Percentiles rank a stretch among this genome's conserved stretches.
These are phyloP conservation scores for Panagrolaimus sp. DNA, from an alignment of 1,140 invertebrate species.

Conservation along the genomic window DNA sequence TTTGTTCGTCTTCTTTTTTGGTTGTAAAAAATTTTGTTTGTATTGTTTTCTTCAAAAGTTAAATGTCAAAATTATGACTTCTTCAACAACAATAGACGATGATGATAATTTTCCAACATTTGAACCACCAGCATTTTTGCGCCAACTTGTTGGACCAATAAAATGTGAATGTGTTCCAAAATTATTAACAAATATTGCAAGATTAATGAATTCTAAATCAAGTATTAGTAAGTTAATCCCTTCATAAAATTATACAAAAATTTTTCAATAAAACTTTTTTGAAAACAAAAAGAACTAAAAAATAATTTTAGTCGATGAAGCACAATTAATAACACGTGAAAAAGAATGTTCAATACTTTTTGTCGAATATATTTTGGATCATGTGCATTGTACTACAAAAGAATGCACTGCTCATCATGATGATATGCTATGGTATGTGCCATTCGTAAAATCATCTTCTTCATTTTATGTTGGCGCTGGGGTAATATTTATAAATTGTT, in stretches of 20 bases:
- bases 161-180: constrained; percentile 34
- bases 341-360: constrained; percentile 44
- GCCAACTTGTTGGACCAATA: not conserved
- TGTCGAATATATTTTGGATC: constrained; percentile 40
- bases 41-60: too few relatives aligned
- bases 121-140: constrained; percentile 1
- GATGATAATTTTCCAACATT: constrained; percentile 4
- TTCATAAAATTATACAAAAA: not conserved
- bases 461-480: constrained; percentile 24
- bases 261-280: not conserved
- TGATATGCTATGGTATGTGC: constrained; percentile 51
- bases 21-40: too few relatives aligned
- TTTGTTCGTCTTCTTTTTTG: not conserved
- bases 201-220: constrained; percentile 30
- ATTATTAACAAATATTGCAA: constrained; percentile 31
- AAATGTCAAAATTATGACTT: not conserved
- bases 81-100: constrained; percentile 7
- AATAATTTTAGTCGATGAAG: constrained; percentile 28
- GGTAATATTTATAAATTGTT: constrained; percentile 18
- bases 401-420: constrained; percentile 46
- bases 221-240: constrained; percentile 24
- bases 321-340: constrained; percentile 19
- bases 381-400: constrained; percentile 32
- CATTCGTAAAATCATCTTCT: constrained; percentile 20
- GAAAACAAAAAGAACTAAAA: not conserved